phyloP scores from a whole-genome alignment of 2,113 vertebrate species.

The Acanthisitta chloris region DNA sequence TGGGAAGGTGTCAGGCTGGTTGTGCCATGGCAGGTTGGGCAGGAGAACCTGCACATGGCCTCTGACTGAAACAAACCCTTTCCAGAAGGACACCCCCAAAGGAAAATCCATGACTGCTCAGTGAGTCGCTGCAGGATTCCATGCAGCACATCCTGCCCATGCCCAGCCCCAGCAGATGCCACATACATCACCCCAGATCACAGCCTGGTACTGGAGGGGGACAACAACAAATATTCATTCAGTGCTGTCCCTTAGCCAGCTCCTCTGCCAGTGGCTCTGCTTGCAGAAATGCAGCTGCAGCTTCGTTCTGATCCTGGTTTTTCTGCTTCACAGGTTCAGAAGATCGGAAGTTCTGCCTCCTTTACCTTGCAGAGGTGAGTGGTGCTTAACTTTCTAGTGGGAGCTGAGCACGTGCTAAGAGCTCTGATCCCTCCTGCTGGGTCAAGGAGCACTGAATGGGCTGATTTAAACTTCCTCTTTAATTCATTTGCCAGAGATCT shows the following conservation, averaged over 20 bases:
- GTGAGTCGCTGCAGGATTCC: background rate
- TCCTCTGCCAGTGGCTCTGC: background rate
- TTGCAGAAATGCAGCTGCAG: background rate
- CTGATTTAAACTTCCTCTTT: background rate
- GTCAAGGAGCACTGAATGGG: background rate
- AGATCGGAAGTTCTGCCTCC: conserved; percentile 83
- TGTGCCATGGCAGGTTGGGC: background rate
- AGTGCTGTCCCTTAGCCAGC: background rate
- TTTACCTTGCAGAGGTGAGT: conserved; percentile 85
- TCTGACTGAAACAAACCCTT: background rate
- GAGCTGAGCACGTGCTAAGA: background rate
- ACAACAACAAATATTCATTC: conserved; percentile 13
- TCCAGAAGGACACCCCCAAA: background rate
- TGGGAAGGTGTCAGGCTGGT: background rate
- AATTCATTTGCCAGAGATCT: background rate
- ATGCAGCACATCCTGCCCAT: fast-evolving
- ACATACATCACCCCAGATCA: background rate
- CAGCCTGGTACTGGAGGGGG: conserved; percentile 43
- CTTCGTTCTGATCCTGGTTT: background rate
- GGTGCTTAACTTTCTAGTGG: background rate
- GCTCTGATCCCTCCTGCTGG: background rate
- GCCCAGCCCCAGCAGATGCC: background rate
- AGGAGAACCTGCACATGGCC: background rate
- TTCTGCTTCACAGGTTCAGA: conserved; percentile 72
- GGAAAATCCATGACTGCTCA: background rate